Evolutionary conservation across 1,140 invertebrate genomes (phyloP).

Genomic region (Meloidogyne exigua): DNA sequence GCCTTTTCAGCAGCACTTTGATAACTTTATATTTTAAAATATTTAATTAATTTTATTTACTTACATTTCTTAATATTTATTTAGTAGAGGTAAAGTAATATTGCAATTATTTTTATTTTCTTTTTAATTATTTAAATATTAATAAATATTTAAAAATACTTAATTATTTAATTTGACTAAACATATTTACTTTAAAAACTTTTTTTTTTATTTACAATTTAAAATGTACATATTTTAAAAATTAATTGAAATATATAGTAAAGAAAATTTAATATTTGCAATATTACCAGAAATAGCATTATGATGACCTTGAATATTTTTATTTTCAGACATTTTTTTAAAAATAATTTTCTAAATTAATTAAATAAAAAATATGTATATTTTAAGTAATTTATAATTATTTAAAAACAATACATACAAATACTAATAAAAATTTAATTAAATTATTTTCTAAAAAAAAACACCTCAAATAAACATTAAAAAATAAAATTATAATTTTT

Average conservation of each 20-base stretch:
- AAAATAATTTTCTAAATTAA: background rate
- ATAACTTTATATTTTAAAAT: background rate
- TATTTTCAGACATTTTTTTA: background rate
- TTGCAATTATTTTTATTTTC: background rate
- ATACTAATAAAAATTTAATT: too few relatives aligned
- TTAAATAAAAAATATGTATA: too few relatives aligned
- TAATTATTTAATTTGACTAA: too few relatives aligned
- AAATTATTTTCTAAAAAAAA: too few relatives aligned
- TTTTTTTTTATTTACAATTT: too few relatives aligned
- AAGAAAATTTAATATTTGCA: background rate
- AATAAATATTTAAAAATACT: too few relatives aligned
- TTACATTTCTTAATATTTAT: background rate
- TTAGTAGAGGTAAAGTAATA: background rate
- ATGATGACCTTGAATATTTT: background rate
- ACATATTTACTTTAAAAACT: too few relatives aligned
- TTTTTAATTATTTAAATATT: too few relatives aligned
- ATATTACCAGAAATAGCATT: slow-evolving; percentile 1
- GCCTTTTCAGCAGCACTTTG: background rate
- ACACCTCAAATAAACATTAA: too few relatives aligned
- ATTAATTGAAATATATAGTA: background rate
- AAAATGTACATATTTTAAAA: too few relatives aligned
- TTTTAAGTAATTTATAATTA: too few relatives aligned
- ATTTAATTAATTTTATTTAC: background rate
- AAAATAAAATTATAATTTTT: background rate
- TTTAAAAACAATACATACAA: too few relatives aligned